Evolutionary conservation across 2,113 vertebrate genomes (phyloP).

Genomic region (Notothenia rossii): DNA sequence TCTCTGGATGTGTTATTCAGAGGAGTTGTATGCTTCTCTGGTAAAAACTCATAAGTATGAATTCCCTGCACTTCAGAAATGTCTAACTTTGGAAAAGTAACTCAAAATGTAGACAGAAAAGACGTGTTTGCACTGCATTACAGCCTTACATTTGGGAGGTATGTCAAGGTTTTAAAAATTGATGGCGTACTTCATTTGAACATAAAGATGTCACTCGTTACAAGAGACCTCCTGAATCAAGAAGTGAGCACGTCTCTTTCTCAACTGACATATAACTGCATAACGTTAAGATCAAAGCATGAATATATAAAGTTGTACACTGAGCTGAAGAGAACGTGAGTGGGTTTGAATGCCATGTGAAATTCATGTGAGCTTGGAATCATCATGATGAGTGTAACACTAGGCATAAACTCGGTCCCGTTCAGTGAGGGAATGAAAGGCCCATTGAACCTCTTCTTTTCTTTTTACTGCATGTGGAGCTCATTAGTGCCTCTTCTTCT

Average conservation of each 20-base stretch:
- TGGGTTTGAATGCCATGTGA: neutral
- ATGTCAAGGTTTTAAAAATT: neutral
- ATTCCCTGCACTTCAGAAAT: too few species aligned
- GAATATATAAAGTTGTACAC: neutral
- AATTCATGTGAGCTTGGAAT: slow-evolving; percentile 25
- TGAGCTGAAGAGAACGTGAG: neutral
- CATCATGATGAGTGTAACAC: slow-evolving; percentile 8
- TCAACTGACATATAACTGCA: neutral
- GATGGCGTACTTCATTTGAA: neutral
- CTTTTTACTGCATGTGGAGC: slow-evolving; percentile 48
- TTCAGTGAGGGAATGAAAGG: slow-evolving; percentile 58
- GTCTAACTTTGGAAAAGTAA: too few species aligned
- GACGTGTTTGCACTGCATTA: too few species aligned
- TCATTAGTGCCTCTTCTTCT: slow-evolving; percentile 71
- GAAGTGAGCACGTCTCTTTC: neutral
- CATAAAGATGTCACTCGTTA: neutral
- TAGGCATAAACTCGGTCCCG: slow-evolving; percentile 16
- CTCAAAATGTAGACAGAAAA: too few species aligned
- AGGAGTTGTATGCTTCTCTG: too few species aligned
- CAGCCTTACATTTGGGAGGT: neutral
- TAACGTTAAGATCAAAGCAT: neutral
- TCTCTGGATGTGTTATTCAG: too few species aligned
- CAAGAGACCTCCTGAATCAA: neutral
- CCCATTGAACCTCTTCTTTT: slow-evolving; percentile 47
- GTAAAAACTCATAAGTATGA: too few species aligned